Base-by-base conservation (phyloP, 2,888 invertebrate species). In the Danaus chrysippus region DNA sequence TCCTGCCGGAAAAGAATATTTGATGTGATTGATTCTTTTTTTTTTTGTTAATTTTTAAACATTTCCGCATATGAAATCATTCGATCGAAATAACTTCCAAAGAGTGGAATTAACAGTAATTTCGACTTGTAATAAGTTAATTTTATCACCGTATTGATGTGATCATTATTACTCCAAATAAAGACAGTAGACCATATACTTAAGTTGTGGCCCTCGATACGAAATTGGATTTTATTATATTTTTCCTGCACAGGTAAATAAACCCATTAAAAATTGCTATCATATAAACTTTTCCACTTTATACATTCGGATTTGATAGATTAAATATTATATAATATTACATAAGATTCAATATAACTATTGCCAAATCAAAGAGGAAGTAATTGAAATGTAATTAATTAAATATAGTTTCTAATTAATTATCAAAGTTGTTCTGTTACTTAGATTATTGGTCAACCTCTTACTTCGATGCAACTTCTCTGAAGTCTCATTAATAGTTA, bases 31-130 rank as follows among this genome's bases (percentile, higher is more conserved):
- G 68, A 69, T 68, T 62, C 64, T 66, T 66, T 62, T 64, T 64
- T 55, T 34, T 34, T 34, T 34, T 23, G 23, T 23, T 34, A 34
- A 63, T 61, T 75, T 76, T 76, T 60, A 60, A 64, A 71, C 68
- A 72, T 78, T 89, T 90, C 90, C 90, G 88, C 78, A 76, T 89
- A 84, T 84, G 83, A 84, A 81, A 78, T 84, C 86, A 86, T 76
- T 69, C 74, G 68, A 67, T 70, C 75, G 74, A 78, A 77, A 76
- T 76, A 69, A 75, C 67, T 62, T 70, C 74, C 68, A 75, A 76
- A 78, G 76, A 69, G 71, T 68, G 73, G 70, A 68, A 73, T 74
- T 71, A 70, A 71, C 66, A 70, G 64, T 68, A 72, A 75, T 74
- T 73, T 72, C 70, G 68, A 66, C 64, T 67, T 65, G 69, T 64